Base-by-base conservation (phyloP, 2,113 vertebrate species). In the Balaeniceps rex region DNA sequence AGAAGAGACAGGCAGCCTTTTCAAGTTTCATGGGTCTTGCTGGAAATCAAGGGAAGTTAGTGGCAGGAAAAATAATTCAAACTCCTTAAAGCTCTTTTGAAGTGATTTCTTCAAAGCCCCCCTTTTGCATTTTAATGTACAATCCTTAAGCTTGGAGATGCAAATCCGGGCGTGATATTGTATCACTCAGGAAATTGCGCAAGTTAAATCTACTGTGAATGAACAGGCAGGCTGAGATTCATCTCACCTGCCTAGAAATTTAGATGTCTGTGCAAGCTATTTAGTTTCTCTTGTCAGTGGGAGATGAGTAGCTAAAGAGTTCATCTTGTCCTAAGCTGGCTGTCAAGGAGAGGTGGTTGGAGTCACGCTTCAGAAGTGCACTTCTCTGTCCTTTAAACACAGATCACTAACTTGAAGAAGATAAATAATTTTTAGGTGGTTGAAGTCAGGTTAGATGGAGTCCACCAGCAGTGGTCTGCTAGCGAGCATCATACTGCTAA, bases 31-130 rank as follows among this genome's bases (percentile, higher is more conserved):
- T 79, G 65, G 29, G 75, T 95, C 87, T 88, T 94, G 68, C 69
- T 91, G 57, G 91, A 97, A 97, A 93, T 95, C 96, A 94, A 90
- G 88, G 68, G 16, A 88, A 94, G 63, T 76, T 87, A 77, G 49
- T 87, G 76, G 58, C 74, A 95, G 63, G 49, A 93, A 94, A 93
- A 96, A 76, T 51, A 94, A 94, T 82, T 78, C 82, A 82, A 86
- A 64, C 21, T 83, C 65, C 95, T 96, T 92, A 94, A 95, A 95
- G 31, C 57, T 75, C 81, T 94, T 96, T 75, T 93, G 93, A 94
- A 94, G 90, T 4, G 1, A 77, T 83, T 95, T 86, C 75, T 94
- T 95, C 94, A 93, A 96, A 97, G 87, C 14, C 26, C 22, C 19
- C 25, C 68, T 87, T 94, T 86, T 84, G 22, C 75, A 74, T 96